Conservation (phyloP, 2,797 vertebrate species). For the Spinibarbus caldwelli region DNA sequence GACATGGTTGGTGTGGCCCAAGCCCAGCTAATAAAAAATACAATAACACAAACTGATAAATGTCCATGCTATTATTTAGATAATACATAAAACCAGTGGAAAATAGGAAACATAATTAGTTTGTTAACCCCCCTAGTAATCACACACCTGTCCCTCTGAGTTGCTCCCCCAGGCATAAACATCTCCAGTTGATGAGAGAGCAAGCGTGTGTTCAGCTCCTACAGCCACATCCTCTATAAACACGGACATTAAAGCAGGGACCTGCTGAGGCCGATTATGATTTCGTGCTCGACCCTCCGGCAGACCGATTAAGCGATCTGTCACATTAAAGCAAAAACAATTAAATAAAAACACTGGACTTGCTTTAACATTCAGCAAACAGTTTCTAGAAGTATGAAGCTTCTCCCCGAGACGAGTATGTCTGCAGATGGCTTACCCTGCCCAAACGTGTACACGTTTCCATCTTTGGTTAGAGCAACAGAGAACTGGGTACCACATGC, state of each 20-base stretch:
- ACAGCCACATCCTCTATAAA: conserved; percentile 81
- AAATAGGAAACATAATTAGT: neutral
- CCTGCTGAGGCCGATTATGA: conserved; percentile 79
- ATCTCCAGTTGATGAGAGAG: conserved; percentile 79
- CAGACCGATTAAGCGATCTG: conserved; percentile 83
- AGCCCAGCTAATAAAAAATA: conserved; percentile 73
- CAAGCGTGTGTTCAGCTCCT: conserved; percentile 81
- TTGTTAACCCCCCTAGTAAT: neutral
- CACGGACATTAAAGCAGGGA: conserved; percentile 77
- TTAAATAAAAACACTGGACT: neutral
- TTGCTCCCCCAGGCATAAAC: conserved; percentile 84
- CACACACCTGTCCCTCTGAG: conserved; percentile 81
- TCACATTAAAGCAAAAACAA: neutral
- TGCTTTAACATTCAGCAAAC: neutral
- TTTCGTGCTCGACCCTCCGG: conserved; percentile 83
- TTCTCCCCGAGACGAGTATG: neutral
- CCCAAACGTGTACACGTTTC: conserved; percentile 84
- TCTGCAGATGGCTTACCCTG: conserved; percentile 72
- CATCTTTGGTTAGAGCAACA: conserved; percentile 78
- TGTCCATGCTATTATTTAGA: neutral
- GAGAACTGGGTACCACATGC: conserved; percentile 84
- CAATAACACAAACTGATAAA: neutral
- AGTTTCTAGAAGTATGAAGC: neutral
- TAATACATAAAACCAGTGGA: neutral
- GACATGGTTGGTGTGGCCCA: conserved; percentile 80